Conservation (phyloP, 2,888 invertebrate genomes). For the Pheosia gnoma region DNA sequence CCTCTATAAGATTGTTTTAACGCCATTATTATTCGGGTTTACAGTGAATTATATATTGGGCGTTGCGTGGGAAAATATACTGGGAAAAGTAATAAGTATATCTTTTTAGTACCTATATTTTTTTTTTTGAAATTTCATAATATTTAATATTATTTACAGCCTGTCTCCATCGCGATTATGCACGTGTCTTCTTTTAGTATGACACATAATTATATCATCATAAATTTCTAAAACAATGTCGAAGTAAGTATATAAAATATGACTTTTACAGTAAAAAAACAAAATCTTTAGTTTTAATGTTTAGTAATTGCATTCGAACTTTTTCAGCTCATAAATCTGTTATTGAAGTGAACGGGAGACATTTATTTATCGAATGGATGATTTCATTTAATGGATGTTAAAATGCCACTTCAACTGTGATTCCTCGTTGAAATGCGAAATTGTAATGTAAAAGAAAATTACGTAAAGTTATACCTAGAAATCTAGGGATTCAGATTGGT, state of each 20-base stretch:
- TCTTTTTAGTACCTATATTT: too few relatives aligned
- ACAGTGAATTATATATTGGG: slow-evolving; percentile 5
- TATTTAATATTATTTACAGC: too few relatives aligned
- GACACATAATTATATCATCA: too few relatives aligned
- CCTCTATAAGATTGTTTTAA: slow-evolving; percentile 33
- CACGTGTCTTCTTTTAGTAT: too few relatives aligned
- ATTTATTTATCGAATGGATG: slow-evolving; percentile 34
- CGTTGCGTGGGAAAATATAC: background rate
- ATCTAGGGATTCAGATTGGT: too few relatives aligned
- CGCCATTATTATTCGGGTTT: slow-evolving; percentile 29
- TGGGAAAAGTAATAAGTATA: background rate
- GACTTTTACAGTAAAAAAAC: too few relatives aligned
- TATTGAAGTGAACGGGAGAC: slow-evolving; percentile 39
- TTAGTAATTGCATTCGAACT: too few relatives aligned
- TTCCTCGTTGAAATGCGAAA: background rate
- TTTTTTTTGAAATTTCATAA: too few relatives aligned
- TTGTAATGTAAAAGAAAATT: background rate
- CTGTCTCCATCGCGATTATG: too few relatives aligned
- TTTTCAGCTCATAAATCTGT: slow-evolving; percentile 30
- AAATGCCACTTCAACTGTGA: slow-evolving; percentile 19
- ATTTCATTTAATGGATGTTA: slow-evolving; percentile 23
- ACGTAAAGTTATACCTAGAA: background rate
- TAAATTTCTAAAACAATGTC: too few relatives aligned
- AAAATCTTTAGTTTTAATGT: too few relatives aligned
- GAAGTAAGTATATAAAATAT: too few relatives aligned